Conservation (phyloP, 1,140 invertebrate species). For the Leguminivora glycinivorella region DNA sequence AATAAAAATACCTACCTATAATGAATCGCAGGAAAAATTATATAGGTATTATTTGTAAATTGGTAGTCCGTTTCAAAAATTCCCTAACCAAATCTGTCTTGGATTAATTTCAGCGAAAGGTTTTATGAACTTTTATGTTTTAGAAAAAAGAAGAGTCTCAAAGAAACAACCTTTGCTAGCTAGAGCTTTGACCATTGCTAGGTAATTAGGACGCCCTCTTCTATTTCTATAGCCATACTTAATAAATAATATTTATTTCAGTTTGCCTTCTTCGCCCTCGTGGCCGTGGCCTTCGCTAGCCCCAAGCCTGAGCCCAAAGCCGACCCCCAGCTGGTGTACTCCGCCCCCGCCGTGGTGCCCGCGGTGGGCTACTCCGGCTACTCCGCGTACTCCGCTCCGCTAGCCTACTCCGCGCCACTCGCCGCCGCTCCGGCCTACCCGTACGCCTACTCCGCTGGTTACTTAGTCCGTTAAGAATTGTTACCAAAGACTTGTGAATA, state of each 20-base stretch:
- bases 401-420: constrained; percentile 36
- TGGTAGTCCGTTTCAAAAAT: too few relatives aligned
- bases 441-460: constrained; percentile 33
- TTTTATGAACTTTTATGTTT: too few relatives aligned
- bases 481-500: background rate
- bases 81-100: too few relatives aligned
- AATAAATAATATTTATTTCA: constrained; percentile 46
- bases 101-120: too few relatives aligned
- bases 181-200: too few relatives aligned
- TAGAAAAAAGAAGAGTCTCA: too few relatives aligned
- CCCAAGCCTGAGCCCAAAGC: constrained; percentile 49
- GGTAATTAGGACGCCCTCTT: too few relatives aligned
- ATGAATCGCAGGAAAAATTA: too few relatives aligned
- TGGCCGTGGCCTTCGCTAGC: constrained; percentile 77
- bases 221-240: too few relatives aligned
- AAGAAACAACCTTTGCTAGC: too few relatives aligned
- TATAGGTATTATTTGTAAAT: too few relatives aligned
- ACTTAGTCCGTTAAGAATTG: constrained; percentile 48
- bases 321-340: constrained; percentile 56
- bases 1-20: too few relatives aligned
- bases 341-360: constrained; percentile 45
- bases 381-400: constrained; percentile 36
- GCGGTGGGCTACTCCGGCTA: constrained; percentile 69
- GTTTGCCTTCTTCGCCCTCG: constrained; percentile 73
- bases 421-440: constrained; percentile 39